Evolutionary conservation across 2,797 vertebrate genomes (phyloP).

Genomic region (Rhinophrynus dorsalis): DNA sequence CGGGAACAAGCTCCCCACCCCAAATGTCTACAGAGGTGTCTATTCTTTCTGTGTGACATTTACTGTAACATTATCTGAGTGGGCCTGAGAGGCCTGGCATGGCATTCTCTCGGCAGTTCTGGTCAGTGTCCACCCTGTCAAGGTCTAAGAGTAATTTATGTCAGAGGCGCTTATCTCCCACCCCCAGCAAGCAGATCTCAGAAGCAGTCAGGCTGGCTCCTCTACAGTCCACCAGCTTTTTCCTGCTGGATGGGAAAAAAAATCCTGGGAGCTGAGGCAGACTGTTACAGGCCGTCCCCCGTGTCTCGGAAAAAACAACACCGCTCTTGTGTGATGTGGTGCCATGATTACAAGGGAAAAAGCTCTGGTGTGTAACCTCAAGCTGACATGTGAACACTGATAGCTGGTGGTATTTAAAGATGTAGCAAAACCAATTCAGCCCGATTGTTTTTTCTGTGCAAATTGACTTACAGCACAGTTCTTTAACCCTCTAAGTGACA

Average conservation of each 20-base stretch:
- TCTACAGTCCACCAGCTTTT: conserved; percentile 63
- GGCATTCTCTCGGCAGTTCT: conserved; percentile 73
- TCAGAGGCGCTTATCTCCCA: conserved; percentile 85
- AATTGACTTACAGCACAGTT: conserved; percentile 30
- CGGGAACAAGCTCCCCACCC: conserved; percentile 60
- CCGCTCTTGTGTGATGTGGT: conserved; percentile 22
- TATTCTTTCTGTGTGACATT: conserved; percentile 70
- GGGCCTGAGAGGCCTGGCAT: conserved; percentile 67
- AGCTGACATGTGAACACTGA: conserved; percentile 43
- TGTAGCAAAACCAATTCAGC: background rate
- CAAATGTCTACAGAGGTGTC: conserved; percentile 62
- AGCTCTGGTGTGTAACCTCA: conserved; percentile 36
- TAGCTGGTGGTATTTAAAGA: conserved; percentile 6
- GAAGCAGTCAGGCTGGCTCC: conserved; percentile 84
- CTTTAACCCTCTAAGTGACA: too few species aligned
- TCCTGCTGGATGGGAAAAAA: conserved; percentile 61
- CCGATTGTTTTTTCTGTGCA: conserved; percentile 21
- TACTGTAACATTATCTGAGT: conserved; percentile 70
- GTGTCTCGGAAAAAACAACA: conserved; percentile 54
- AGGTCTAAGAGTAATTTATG: conserved; percentile 89
- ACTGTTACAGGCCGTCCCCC: conserved; percentile 43
- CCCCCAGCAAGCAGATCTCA: conserved; percentile 63
- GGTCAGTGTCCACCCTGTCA: conserved; percentile 90
- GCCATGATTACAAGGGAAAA: conserved; percentile 25
- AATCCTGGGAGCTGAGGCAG: conserved; percentile 47